Evolutionary conservation across 2,113 vertebrate species (phyloP), one percentile per base, ranked within the genome.

Genomic region (Ochotona curzoniae): DNA sequence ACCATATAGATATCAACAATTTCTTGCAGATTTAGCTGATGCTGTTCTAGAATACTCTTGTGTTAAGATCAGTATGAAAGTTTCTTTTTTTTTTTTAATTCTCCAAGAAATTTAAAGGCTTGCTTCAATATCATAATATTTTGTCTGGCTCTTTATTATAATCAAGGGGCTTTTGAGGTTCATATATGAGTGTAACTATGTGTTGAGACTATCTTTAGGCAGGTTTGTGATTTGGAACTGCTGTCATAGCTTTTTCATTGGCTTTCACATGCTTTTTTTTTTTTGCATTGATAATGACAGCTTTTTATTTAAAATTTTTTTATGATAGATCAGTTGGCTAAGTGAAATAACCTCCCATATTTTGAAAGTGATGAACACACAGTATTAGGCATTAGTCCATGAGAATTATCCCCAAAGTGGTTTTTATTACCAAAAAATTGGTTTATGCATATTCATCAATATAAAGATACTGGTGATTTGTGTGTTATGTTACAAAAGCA

Each of bases 351-450:
- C 73, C 7, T 67, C 90, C 57, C 1, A 49, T 54, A 28, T 71
- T 94, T 79, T 80, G 83, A 49, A 75, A 83, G 18, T 79, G 30
- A 5, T 75, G 70, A 83, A 79, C 25, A 83, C 23, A 89, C 54
- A 83, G 5, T 51, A 2, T 93, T 81, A 70, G 10, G 26, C 12
- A 57, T 86, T 88, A 79, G 87, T 90, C 90, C 35, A 70, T 80
- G 61, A 28, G 10, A 2, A 54, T 89, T 66, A 61, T 70, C 26
- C 83, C 7, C 11, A 47, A n/a, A 75, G 44, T 66, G 60, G 89
- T 80, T 89, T 60, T 93, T 79, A 84, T 57, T 83, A 93, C 63
- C 3, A 73, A 91, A 89, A 57, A 85, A 32, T 63, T 35, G 35
- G 18, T 83, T 75, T 51, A 74, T 86, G 74, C 79, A 30, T 17